These are phyloP conservation scores for Hesperia comma DNA, from an alignment of 2,888 invertebrate species.

Conservation along the genomic window DNA sequence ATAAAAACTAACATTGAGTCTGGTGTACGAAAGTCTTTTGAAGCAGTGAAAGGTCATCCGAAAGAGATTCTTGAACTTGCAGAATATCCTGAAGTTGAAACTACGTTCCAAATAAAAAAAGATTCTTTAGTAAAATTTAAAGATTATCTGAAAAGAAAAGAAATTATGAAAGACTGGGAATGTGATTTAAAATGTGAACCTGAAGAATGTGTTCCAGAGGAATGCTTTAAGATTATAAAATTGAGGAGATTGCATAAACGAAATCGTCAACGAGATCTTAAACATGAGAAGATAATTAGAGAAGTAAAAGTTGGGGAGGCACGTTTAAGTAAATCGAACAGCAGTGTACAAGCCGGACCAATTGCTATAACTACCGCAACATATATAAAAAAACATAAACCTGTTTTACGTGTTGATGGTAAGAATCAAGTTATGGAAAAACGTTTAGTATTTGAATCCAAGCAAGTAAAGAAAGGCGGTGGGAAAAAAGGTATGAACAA, in stretches of 20 bases:
- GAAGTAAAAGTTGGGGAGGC: constrained; percentile 21
- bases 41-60: background rate
- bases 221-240: constrained; percentile 51
- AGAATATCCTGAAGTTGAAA: constrained; percentile 23
- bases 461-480: constrained; percentile 21
- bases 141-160: constrained; percentile 51
- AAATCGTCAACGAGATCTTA: constrained; percentile 1
- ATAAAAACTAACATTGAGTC: constrained; percentile 39
- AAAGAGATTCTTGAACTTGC: background rate
- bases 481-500: constrained; percentile 7
- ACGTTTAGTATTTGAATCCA: constrained; percentile 1
- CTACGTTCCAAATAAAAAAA: constrained; percentile 49
- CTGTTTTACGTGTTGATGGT: constrained; percentile 17
- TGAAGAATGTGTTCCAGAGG: constrained; percentile 50
- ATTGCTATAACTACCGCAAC: background rate
- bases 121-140: constrained; percentile 55
- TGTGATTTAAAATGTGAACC: constrained; percentile 47
- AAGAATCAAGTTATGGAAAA: constrained; percentile 12
- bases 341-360: constrained; percentile 30
- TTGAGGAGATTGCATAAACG: constrained; percentile 11
- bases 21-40: constrained; percentile 25
- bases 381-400: constrained; percentile 25
- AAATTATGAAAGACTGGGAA: constrained; percentile 47
- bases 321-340: constrained; percentile 17
- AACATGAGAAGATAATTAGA: constrained; percentile 4